phyloP scores from a whole-genome alignment of 2,797 vertebrate species.

The Paramormyrops hopkinsi region DNA sequence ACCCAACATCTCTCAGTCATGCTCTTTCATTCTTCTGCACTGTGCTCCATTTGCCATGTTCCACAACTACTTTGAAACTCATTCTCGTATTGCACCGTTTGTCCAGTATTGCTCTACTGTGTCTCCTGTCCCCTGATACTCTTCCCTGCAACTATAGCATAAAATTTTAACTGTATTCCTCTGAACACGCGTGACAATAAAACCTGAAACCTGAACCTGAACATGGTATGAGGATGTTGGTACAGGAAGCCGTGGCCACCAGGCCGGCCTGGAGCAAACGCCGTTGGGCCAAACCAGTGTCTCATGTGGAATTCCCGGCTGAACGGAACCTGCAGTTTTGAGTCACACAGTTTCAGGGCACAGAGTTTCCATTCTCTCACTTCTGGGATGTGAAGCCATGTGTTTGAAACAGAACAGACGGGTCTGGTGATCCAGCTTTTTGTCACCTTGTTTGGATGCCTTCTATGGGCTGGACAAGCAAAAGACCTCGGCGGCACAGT shows the following conservation, averaged over 20 bases:
- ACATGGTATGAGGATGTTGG: neutral
- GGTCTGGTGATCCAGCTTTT: constrained; percentile 22
- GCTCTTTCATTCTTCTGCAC: neutral
- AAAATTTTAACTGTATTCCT: neutral
- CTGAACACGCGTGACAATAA: neutral
- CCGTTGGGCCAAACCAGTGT: neutral
- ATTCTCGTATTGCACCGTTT: neutral
- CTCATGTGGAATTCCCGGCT: neutral
- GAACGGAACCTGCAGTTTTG: neutral
- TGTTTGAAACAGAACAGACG: neutral
- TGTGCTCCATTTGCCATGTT: neutral
- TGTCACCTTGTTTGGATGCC: constrained; percentile 34
- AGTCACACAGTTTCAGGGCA: constrained; percentile 6
- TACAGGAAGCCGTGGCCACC: too few species aligned
- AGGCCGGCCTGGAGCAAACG: neutral
- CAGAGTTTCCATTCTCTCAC: constrained; percentile 43
- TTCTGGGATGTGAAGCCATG: constrained; percentile 15
- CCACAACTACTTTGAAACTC: neutral
- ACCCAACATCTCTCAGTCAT: neutral
- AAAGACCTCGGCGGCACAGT: neutral
- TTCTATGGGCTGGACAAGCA: neutral
- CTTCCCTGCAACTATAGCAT: neutral
- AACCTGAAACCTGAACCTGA: neutral
- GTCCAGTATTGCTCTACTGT: neutral
- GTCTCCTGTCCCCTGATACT: neutral